These are phyloP conservation scores for Cacatua alba DNA, from an alignment of 2,113 vertebrate species.

Conservation along the genomic window DNA sequence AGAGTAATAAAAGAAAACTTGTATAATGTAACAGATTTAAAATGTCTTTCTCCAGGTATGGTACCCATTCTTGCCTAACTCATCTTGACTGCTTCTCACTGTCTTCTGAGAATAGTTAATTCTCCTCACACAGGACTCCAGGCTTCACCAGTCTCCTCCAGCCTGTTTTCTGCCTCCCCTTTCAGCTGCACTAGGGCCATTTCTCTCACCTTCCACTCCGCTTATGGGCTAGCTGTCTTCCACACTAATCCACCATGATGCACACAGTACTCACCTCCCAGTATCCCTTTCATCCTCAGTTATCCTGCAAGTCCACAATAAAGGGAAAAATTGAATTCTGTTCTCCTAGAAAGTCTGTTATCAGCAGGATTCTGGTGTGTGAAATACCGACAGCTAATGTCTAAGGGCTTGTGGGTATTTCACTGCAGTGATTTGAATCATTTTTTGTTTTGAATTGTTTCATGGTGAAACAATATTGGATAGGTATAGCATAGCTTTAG, in stretches of 20 bases:
- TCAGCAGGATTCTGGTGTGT: not conserved
- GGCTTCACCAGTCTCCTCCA: not conserved
- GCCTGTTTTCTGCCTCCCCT: not conserved
- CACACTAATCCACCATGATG: not conserved
- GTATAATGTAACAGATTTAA: not conserved
- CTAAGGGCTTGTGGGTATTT: not conserved
- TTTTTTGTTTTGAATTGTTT: not conserved
- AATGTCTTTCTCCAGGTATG: not conserved
- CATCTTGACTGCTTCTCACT: not conserved
- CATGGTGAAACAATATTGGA: not conserved
- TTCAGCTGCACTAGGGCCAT: not conserved
- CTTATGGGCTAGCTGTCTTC: not conserved
- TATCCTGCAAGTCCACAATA: not conserved
- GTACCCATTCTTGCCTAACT: not conserved
- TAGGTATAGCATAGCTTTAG: not conserved
- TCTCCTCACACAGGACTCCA: not conserved
- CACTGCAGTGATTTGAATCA: not conserved
- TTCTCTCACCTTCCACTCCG: not conserved
- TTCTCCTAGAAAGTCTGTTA: not conserved
- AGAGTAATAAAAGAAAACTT: not conserved
- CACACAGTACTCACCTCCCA: not conserved
- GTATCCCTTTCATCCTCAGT: not conserved
- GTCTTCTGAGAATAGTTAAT: not conserved
- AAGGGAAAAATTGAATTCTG: not conserved
- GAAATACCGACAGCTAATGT: not conserved